Evolutionary conservation across 1,140 invertebrate species (phyloP).

Genomic region (Stegodyphus mimosarum): DNA sequence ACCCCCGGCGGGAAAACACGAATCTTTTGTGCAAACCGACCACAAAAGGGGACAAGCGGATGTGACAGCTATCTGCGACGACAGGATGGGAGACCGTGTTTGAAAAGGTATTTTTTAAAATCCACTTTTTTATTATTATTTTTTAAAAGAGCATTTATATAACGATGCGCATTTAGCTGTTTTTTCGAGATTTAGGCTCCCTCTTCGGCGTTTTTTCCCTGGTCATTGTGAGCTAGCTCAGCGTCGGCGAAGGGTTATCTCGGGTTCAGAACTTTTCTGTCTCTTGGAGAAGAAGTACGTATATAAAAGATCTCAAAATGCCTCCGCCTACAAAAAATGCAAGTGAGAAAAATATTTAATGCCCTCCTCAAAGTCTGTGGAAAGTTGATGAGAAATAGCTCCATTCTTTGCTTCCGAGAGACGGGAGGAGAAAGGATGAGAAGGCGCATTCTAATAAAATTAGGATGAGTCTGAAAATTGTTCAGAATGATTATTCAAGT

Average conservation of each 20-base stretch:
- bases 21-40: slow-evolving; percentile 50
- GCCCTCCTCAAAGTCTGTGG: neutral
- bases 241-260: slow-evolving; percentile 56
- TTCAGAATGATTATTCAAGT: too few species aligned
- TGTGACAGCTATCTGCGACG: slow-evolving; percentile 48
- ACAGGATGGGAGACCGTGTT: slow-evolving; percentile 36
- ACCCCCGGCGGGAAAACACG: slow-evolving; percentile 6
- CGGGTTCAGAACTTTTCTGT: slow-evolving; percentile 20
- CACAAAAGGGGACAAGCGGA: slow-evolving; percentile 38
- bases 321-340: neutral
- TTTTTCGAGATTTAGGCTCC: slow-evolving; percentile 18
- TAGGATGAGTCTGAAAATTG: too few species aligned
- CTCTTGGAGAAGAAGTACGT: slow-evolving; percentile 18
- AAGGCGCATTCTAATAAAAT: too few species aligned
- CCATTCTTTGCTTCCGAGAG: neutral
- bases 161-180: slow-evolving; percentile 56
- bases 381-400: neutral
- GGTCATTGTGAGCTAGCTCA: neutral
- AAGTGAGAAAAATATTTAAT: neutral
- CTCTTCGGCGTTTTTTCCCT: neutral
- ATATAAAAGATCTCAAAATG: slow-evolving; percentile 2
- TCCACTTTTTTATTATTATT: slow-evolving; percentile 17
- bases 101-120: slow-evolving; percentile 50
- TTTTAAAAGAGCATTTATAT: slow-evolving; percentile 29
- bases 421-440: neutral